Percentiles rank a stretch among this genome's conserved stretches.
Conservation (phyloP, 2,797 vertebrate genomes). For the Periparus ater region DNA sequence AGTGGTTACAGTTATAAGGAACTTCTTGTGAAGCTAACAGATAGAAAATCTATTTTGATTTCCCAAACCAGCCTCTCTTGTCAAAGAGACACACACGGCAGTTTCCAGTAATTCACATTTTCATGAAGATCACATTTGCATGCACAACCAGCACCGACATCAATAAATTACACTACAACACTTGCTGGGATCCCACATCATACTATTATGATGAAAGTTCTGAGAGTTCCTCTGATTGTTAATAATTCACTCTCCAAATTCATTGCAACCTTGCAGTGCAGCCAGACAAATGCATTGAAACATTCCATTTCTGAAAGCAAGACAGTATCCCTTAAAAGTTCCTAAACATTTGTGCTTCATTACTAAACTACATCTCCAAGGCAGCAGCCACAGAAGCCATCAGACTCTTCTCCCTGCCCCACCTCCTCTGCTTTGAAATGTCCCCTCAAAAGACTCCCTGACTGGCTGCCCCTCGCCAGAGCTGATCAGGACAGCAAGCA, state of each 20-base stretch:
- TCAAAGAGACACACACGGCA: background rate
- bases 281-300: background rate
- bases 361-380: background rate
- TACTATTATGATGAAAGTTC: background rate
- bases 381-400: background rate
- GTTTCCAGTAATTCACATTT: background rate
- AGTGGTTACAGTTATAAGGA: background rate
- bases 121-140: background rate
- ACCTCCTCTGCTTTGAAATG: background rate
- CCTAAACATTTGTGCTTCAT: background rate
- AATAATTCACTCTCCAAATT: background rate
- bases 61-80: background rate
- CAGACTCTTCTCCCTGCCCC: background rate
- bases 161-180: background rate
- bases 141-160: background rate
- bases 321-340: background rate
- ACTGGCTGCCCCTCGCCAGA: background rate
- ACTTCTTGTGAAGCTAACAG: background rate
- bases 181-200: fast-evolving
- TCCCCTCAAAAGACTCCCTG: too few species aligned
- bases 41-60: slow-evolving; percentile 10
- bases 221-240: background rate
- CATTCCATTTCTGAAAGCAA: background rate
- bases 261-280: background rate
- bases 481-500: background rate